Conservation (phyloP, 2,113 vertebrate species). For the Phocoena sinus region DNA sequence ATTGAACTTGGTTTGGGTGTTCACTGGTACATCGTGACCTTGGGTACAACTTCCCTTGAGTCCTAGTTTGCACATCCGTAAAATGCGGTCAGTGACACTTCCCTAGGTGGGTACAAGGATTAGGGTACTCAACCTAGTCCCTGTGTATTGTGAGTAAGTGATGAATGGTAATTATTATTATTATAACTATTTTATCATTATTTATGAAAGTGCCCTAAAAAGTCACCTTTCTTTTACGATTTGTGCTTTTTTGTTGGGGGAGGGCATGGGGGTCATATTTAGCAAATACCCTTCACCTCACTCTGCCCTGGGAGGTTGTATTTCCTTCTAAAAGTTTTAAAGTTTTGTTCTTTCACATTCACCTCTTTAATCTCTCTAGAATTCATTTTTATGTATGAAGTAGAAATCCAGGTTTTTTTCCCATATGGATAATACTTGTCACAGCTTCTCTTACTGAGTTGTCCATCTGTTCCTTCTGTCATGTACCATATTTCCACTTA, state of each 20-base stretch:
- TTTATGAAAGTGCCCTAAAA: not conserved
- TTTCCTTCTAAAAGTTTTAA: not conserved
- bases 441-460: not conserved
- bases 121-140: not conserved
- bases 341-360: not conserved
- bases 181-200: not conserved
- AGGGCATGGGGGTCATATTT: not conserved
- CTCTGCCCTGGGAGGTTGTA: not conserved
- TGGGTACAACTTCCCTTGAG: not conserved
- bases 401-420: not conserved
- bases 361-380: not conserved
- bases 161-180: not conserved
- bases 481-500: not conserved
- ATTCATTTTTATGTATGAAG: not conserved
- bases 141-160: not conserved
- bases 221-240: not conserved
- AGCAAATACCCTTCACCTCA: not conserved
- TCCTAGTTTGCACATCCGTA: not conserved
- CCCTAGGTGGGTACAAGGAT: not conserved
- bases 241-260: not conserved
- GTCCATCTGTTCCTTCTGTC: not conserved
- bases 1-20: not conserved
- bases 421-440: not conserved
- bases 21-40: not conserved
- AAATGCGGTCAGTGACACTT: not conserved